Percentiles rank a stretch among this genome's conserved stretches.
phyloP scores from a whole-genome alignment of 1,140 invertebrate genomes.

The Trialeurodes vaporariorum region DNA sequence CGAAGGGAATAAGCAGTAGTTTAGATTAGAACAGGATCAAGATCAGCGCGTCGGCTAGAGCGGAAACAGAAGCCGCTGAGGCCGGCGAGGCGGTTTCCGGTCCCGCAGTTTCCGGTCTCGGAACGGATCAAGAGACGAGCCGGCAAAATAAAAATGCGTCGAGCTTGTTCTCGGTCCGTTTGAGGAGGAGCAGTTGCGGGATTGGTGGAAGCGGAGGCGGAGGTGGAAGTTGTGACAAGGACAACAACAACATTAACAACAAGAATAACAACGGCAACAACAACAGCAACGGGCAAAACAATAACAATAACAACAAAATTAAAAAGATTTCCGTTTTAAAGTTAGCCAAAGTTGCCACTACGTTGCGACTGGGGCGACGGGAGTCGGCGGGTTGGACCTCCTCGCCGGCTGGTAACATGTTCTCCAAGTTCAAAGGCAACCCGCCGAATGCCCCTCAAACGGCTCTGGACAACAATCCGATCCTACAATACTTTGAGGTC shows the following conservation, averaged over 20 bases:
- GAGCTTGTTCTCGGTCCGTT: background rate
- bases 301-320: background rate
- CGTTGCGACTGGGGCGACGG: slow-evolving; percentile 10
- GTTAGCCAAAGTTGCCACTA: background rate
- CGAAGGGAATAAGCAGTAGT: background rate
- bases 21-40: background rate
- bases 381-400: background rate
- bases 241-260: background rate
- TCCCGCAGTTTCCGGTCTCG: too few relatives aligned
- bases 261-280: background rate
- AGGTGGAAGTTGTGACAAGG: background rate
- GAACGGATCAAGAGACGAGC: too few relatives aligned
- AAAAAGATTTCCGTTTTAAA: background rate
- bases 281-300: background rate
- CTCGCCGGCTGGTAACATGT: slow-evolving; percentile 43
- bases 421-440: slow-evolving; percentile 60
- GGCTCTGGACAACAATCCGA: slow-evolving; percentile 68
- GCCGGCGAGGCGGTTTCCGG: background rate
- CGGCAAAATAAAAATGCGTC: too few relatives aligned
- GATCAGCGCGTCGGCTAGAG: background rate
- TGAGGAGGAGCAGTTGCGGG: background rate
- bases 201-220: background rate
- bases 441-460: slow-evolving; percentile 36
- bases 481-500: slow-evolving; percentile 76
- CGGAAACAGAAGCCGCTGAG: background rate